Conservation (phyloP, 2,888 invertebrate genomes). For the Nemotelus nigrinus region DNA sequence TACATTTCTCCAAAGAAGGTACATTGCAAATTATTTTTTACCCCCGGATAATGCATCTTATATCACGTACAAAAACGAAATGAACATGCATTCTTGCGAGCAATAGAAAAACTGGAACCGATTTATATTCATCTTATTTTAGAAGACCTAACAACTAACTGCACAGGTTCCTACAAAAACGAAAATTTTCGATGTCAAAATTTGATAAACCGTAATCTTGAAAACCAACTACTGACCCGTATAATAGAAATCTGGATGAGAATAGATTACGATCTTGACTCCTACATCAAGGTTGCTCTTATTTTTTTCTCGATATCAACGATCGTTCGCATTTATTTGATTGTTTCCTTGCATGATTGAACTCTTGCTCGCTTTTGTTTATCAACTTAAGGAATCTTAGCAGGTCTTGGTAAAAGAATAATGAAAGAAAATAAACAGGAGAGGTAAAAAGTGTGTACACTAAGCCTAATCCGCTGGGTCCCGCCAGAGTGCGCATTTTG, state of each 20-base stretch:
- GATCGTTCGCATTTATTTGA: background rate
- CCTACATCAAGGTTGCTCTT: conserved; percentile 13
- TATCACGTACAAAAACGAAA: background rate
- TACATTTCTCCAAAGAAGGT: background rate
- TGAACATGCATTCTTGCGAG: background rate
- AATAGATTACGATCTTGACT: conserved; percentile 41
- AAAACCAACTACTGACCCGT: conserved; percentile 20
- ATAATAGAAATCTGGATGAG: conserved; percentile 41
- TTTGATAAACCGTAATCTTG: conserved; percentile 13
- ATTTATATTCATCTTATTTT: background rate
- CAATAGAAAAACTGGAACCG: background rate
- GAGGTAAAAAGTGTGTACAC: conserved; percentile 1
- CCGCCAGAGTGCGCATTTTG: conserved; percentile 25
- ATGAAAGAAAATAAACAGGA: conserved; percentile 7
- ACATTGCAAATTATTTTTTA: background rate
- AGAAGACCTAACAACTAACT: background rate
- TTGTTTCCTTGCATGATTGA: background rate
- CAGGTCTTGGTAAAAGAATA: background rate
- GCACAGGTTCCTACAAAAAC: background rate
- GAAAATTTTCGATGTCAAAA: conserved; percentile 33
- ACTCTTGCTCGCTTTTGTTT: background rate
- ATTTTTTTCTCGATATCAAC: background rate
- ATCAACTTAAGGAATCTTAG: background rate
- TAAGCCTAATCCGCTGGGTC: conserved; percentile 9
- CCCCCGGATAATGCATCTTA: background rate